Base-by-base conservation (phyloP, 1,140 invertebrate genomes). In the Drosophila parvula region DNA sequence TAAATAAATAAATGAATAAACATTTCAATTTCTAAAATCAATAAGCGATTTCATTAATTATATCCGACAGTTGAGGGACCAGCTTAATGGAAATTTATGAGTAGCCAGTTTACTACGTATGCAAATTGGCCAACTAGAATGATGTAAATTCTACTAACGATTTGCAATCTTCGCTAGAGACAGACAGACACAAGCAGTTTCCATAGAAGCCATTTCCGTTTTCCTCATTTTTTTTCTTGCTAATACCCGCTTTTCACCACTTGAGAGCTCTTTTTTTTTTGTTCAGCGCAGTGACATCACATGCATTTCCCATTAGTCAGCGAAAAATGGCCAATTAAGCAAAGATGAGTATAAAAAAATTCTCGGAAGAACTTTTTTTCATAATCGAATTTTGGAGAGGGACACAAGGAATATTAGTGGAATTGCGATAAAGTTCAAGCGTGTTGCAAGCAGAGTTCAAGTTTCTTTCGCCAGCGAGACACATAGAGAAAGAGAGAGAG, bases 231-330 rank as follows among this genome's bases (percentile, higher is more conserved):
- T 1, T 36, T 9, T 30, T 11, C 0, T 41, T 18, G 12, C 3
- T 41, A n/a, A 32, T 45, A 34, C 34, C 16, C 32, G 27, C 50
- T 28, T 44, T 51, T 14, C 44, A 32, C 43, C 41, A 14, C 12
- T 32, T n/a, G 6, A 41, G 34, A 59, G 22, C 30, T 74, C 38
- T 57, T 51, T 70, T 22, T 67, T 53, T 70, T n/a, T n/a, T n/a
- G n/a, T n/a, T n/a, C 12, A 51, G 56, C 55, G 28, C 27, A 53
- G 65, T 78, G 75, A 78, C 75, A 78, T 78, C 75, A 78, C 74
- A 70, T 78, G 75, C 75, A 78, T 58, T 78, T 78, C 65, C 74
- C 75, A 78, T 78, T 78, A 78, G 74, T 78, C 75, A 78, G 75
- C 74, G 55, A 64, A 67, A 75, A 75, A 36, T 32, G 28, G 58